Percentiles rank a stretch among this genome's conserved stretches.
These are phyloP conservation scores for Galleria mellonella DNA, from an alignment of 1,140 invertebrate genomes.

Conservation along the genomic window DNA sequence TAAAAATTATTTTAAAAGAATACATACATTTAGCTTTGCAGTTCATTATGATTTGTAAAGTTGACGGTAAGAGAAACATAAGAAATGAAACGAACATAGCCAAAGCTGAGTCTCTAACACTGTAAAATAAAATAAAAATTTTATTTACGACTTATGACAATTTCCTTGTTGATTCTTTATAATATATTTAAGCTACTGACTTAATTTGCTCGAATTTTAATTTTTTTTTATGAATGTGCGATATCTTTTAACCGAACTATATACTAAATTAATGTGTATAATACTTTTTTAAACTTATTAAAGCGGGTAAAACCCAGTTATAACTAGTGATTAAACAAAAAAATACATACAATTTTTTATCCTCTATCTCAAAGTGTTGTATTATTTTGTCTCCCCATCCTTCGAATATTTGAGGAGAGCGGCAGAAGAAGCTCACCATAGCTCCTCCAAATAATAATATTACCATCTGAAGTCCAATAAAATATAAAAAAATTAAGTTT, in stretches of 20 bases:
- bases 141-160: no score
- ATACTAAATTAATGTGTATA: no score
- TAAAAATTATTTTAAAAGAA: background rate
- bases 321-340: background rate
- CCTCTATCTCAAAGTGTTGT: slow-evolving; percentile 14
- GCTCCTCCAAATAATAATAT: slow-evolving; percentile 13
- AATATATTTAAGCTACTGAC: no score
- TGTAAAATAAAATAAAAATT: slow-evolving; percentile 24
- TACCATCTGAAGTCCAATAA: slow-evolving; percentile 5
- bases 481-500: no score
- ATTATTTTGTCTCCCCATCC: slow-evolving; percentile 49
- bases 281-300: no score
- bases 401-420: slow-evolving; percentile 47
- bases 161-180: no score
- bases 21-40: slow-evolving; percentile 54
- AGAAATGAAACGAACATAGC: slow-evolving; percentile 83
- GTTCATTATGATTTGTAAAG: slow-evolving; percentile 79
- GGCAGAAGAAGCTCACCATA: slow-evolving; percentile 45
- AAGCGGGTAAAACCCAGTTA: no score
- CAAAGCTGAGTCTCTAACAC: slow-evolving; percentile 85
- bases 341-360: slow-evolving; percentile 23
- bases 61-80: slow-evolving; percentile 85
- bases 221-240: no score
- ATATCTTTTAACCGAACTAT: no score
- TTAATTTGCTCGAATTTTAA: no score